Evolutionary conservation across 1,140 invertebrate genomes (phyloP).

Genomic region (Philotrypesis tridentata): DNA sequence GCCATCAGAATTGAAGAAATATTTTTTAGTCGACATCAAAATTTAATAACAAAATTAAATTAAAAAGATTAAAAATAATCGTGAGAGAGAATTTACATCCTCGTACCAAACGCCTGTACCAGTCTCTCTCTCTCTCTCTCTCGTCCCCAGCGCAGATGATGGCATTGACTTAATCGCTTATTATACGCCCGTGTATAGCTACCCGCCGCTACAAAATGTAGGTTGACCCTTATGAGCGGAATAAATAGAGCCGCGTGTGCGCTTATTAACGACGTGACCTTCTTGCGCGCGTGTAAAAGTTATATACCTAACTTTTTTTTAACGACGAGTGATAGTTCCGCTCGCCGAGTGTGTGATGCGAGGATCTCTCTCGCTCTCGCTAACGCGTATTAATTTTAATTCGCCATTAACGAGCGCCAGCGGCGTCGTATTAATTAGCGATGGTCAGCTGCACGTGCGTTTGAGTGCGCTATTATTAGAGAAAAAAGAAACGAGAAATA

Average conservation of each 20-base stretch:
- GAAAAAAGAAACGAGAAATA: no score
- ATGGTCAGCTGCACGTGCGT: not conserved
- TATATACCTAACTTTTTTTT: slow-evolving; percentile 2
- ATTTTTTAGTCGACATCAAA: no score
- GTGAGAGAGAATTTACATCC: not conserved
- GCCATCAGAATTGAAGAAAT: no score
- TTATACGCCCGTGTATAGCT: not conserved
- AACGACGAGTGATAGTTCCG: no score
- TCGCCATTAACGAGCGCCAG: no score
- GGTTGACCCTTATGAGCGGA: slow-evolving; percentile 17
- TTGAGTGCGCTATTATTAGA: no score
- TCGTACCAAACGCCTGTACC: not conserved
- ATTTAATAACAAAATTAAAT: no score
- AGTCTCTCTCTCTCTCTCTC: no score
- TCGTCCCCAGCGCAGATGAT: not conserved
- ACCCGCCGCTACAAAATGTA: slow-evolving; percentile 4
- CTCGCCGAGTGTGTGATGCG: no score
- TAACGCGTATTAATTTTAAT: not conserved
- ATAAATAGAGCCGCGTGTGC: not conserved
- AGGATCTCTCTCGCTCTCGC: no score
- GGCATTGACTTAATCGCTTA: slow-evolving; percentile 17
- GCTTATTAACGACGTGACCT: not conserved
- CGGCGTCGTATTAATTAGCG: not conserved
- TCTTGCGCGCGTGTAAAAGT: not conserved
- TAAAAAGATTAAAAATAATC: no score